Evolutionary conservation across 2,888 invertebrate genomes (phyloP).

Genomic region (Pseudococcus longispinus): DNA sequence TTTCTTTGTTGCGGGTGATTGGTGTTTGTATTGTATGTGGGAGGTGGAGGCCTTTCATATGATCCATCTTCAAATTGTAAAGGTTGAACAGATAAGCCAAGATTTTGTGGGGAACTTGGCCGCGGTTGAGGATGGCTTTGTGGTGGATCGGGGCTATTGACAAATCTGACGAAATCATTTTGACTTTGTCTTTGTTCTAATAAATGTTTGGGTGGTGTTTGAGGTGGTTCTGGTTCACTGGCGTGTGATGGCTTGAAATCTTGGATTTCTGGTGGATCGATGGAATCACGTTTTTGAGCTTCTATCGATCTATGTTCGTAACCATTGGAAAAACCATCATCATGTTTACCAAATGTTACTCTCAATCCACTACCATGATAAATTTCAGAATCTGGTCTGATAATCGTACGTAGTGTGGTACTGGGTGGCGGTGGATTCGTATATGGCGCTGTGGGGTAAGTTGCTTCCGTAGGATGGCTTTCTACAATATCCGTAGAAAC

Average conservation of each 20-base stretch:
- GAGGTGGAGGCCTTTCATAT: constrained; percentile 58
- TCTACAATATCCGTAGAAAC: constrained; percentile 70
- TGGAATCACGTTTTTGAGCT: constrained; percentile 58
- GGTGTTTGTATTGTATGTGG: constrained; percentile 26
- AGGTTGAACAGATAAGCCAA: constrained; percentile 17
- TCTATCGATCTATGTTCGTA: constrained; percentile 49
- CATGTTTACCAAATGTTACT: constrained; percentile 77
- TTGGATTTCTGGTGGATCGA: constrained; percentile 17
- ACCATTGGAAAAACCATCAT: constrained; percentile 63
- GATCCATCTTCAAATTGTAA: constrained; percentile 52
- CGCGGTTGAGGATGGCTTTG: constrained; percentile 15
- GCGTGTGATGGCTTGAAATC: not conserved
- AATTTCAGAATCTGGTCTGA: constrained; percentile 84
- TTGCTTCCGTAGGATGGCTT: constrained; percentile 54
- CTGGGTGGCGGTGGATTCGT: constrained; percentile 68
- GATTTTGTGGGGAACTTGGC: not conserved
- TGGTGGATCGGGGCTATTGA: not conserved
- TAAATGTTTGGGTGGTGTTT: constrained; percentile 2
- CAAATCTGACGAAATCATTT: constrained; percentile 21
- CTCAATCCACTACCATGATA: constrained; percentile 79
- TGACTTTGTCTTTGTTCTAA: constrained; percentile 47
- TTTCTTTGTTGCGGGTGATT: constrained; percentile 58
- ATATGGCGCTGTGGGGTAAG: constrained; percentile 63
- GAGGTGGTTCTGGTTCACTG: not conserved
- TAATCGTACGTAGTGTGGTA: constrained; percentile 83